phyloP scores from a whole-genome alignment of 2,888 invertebrate species.

The Nycteola revayana region DNA sequence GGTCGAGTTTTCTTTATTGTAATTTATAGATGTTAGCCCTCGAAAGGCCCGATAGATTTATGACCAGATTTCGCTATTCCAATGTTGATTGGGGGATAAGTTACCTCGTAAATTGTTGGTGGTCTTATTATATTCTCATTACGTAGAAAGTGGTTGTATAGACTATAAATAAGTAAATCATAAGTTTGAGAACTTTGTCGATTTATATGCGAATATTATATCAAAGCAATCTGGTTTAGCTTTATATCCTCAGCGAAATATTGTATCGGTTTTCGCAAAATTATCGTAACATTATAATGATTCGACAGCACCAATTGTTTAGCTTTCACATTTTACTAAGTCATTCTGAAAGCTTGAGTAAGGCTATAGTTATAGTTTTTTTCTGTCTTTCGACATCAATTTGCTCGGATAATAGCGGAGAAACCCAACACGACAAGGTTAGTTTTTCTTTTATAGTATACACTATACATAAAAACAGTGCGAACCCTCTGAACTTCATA shows the following conservation, averaged over 20 bases:
- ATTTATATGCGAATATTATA: neutral
- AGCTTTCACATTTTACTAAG: no score
- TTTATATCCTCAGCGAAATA: neutral
- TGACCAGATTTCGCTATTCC: conserved; percentile 18
- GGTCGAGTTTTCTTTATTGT: conserved; percentile 37
- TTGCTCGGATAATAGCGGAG: no score
- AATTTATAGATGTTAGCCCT: conserved; percentile 37
- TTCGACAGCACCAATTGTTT: no score
- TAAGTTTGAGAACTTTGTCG: neutral
- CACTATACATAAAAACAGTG: no score
- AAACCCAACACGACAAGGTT: no score
- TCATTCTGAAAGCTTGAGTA: no score
- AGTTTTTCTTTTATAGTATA: no score
- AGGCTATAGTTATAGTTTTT: no score
- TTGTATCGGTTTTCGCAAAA: no score
- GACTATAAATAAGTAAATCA: conserved; percentile 3
- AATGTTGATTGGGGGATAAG: conserved; percentile 20
- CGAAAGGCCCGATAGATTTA: conserved; percentile 26
- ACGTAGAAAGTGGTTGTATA: neutral
- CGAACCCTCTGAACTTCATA: neutral
- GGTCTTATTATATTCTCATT: neutral
- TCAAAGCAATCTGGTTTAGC: conserved; percentile 1
- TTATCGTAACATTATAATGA: no score
- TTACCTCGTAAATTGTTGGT: conserved; percentile 7
- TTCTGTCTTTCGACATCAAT: no score